phyloP scores from a whole-genome alignment of 2,113 vertebrate genomes.

The Noctilio leporinus region DNA sequence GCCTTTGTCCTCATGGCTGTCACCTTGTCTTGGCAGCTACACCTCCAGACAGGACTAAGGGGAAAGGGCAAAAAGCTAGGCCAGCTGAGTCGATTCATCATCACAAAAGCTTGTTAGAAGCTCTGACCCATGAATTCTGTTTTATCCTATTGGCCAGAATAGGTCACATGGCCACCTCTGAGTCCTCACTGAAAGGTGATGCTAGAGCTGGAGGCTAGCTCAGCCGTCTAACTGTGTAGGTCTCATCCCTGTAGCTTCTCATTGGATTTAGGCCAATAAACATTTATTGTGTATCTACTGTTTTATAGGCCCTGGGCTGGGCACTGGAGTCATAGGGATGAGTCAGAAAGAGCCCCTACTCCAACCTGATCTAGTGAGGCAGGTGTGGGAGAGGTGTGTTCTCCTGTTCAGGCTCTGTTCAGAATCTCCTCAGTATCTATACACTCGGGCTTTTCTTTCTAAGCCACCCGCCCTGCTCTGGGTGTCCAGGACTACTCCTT shows the following conservation, averaged over 20 bases:
- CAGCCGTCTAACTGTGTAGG: neutral
- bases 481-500: neutral
- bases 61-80: neutral
- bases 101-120: neutral
- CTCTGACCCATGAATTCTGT: neutral
- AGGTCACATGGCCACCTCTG: neutral
- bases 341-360: neutral
- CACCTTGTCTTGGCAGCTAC: neutral
- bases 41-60: neutral
- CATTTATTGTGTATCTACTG: neutral
- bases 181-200: neutral
- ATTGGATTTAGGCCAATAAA: neutral
- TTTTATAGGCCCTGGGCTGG: neutral
- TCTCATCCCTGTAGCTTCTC: neutral
- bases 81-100: neutral
- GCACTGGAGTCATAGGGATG: neutral
- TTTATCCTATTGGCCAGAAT: neutral
- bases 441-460: neutral
- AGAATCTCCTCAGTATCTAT: neutral
- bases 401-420: neutral
- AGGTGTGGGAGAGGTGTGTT: neutral
- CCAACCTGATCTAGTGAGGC: neutral
- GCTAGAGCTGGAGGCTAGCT: neutral
- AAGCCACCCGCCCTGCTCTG: too few species aligned
- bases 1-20: neutral